Conservation (phyloP, 2,888 invertebrate species). For the Microplitis deprimator region DNA sequence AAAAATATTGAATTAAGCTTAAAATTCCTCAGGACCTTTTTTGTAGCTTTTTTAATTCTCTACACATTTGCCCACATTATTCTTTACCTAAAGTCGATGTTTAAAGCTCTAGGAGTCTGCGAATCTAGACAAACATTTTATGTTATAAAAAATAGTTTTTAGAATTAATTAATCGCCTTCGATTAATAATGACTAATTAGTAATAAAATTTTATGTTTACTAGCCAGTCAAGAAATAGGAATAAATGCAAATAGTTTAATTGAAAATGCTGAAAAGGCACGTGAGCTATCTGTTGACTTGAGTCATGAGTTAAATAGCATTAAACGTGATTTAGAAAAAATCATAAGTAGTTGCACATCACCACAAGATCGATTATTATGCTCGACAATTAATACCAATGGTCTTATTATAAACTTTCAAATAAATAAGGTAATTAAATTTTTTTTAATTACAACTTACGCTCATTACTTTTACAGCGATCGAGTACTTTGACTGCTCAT, state of each 20-base stretch:
- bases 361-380: constrained; percentile 82
- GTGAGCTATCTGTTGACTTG: constrained; percentile 73
- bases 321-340: constrained; percentile 75
- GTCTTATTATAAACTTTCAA: constrained; percentile 78
- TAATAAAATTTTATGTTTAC: no score
- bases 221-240: constrained; percentile 76
- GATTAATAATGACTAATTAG: no score
- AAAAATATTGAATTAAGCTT: no score
- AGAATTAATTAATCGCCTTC: no score
- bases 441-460: background rate
- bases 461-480: background rate
- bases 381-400: constrained; percentile 82
- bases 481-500: no score
- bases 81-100: no score
- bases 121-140: no score
- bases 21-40: no score
- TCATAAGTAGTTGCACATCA: constrained; percentile 78
- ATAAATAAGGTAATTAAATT: constrained; percentile 75
- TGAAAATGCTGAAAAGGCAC: constrained; percentile 75
- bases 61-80: no score
- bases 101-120: no score
- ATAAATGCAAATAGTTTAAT: constrained; percentile 75
- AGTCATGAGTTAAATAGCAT: constrained; percentile 77
- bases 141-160: no score
- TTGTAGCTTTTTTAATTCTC: no score